Base-by-base conservation (phyloP, 2,113 vertebrate species). In the Pampusana beccarii region DNA sequence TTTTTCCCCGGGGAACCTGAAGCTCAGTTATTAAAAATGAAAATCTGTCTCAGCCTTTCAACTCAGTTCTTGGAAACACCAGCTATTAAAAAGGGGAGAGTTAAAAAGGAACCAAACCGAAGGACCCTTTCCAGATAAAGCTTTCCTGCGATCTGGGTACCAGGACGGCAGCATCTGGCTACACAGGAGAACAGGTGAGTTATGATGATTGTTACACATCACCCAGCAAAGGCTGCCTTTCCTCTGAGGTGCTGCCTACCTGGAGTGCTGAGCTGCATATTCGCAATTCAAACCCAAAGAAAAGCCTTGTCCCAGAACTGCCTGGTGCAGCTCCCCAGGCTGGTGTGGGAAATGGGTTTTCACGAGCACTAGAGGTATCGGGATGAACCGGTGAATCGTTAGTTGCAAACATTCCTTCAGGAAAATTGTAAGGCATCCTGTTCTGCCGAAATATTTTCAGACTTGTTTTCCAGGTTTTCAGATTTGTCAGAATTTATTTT, bases 21-120 rank as follows among this genome's bases (percentile, higher is more conserved):
- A 96, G 90, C 86, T 78, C 83, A 92, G 91, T 97, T 96, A 97
- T 96, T 98, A 97, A 97, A 97, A 97, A 96, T 95, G 95, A 97
- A 97, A 96, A 96, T 95, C 86, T 96, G 87, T 91, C 90, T 96
- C 94, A 92, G 78, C 46, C 78, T 97, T 94, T 96, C 86, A 93
- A 86, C 33, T 79, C 94, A 80, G 94, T 95, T 97, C 87, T 88
- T 97, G 88, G 88, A 96, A 97, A 89, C 88, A 87, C 53, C 82
- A 95, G 66, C 91, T 72, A 28, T 91, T 97, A 97, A 93, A 97
- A 97, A 82, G 86, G 29, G 73, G 65, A 94, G 46, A 90, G 71
- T 53, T 97, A 80, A 91, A 93, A 90, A 93, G 86, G 40, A 90
- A 57, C 21, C 69, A 95, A 91, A 69, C 65, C 1, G 9, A 94